These are phyloP conservation scores for Drosophila nigromelanica DNA, from an alignment of 1,140 invertebrate genomes.

Conservation along the genomic window DNA sequence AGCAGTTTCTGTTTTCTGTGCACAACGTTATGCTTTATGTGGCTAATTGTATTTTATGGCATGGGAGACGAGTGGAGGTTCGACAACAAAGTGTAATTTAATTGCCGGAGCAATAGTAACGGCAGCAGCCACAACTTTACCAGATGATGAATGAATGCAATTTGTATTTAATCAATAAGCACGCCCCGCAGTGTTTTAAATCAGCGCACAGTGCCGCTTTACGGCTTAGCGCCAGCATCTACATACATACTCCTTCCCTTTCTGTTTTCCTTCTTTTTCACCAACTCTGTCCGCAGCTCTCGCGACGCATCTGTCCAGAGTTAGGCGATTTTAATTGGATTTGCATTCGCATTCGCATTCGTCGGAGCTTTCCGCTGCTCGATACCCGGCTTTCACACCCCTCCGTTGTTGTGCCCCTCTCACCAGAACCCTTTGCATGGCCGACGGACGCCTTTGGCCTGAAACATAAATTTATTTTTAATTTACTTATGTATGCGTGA, in stretches of 20 bases:
- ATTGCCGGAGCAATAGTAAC: slow-evolving; percentile 55
- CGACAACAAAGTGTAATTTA: slow-evolving; percentile 72
- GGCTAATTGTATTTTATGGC: slow-evolving; percentile 45
- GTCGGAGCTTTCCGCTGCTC: slow-evolving; percentile 3
- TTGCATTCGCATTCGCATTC: slow-evolving; percentile 73
- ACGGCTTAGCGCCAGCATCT: slow-evolving; percentile 76
- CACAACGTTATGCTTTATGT: neutral
- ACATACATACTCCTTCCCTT: neutral
- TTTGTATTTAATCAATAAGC: slow-evolving; percentile 82
- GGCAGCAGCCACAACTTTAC: slow-evolving; percentile 34
- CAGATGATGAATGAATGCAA: slow-evolving; percentile 78
- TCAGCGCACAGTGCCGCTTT: slow-evolving; percentile 79
- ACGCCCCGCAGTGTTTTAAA: slow-evolving; percentile 81
- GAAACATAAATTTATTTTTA: slow-evolving; percentile 81
- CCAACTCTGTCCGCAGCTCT: neutral
- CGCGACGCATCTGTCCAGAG: slow-evolving; percentile 4
- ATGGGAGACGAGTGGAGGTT: slow-evolving; percentile 22
- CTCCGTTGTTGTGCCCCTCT: neutral
- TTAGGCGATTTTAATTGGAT: slow-evolving; percentile 77
- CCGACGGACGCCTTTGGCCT: slow-evolving; percentile 38
- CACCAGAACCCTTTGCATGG: slow-evolving; percentile 4
- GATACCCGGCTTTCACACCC: slow-evolving; percentile 51
- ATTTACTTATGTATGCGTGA: slow-evolving; percentile 81
- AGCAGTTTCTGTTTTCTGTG: neutral
- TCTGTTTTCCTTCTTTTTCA: neutral